Evolutionary conservation across 2,797 vertebrate species (phyloP).

Genomic region (Malacoraja senta): DNA sequence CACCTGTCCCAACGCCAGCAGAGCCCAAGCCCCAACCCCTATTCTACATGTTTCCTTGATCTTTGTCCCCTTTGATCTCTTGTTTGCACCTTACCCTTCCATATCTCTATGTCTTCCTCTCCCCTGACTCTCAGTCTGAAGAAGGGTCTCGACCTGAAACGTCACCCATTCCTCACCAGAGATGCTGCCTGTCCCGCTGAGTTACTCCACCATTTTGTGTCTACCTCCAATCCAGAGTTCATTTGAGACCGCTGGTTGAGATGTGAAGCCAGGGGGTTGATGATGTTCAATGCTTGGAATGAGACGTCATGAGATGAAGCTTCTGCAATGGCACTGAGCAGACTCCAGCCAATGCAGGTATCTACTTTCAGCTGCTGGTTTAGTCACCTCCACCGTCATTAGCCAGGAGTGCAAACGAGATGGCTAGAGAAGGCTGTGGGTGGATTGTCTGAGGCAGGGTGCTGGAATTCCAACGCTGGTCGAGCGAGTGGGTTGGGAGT

Average conservation of each 20-base stretch:
- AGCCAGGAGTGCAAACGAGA: background rate
- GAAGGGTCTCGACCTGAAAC: too few species aligned
- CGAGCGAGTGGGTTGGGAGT: background rate
- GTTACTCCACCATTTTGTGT: too few species aligned
- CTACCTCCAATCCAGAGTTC: background rate
- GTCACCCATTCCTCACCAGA: too few species aligned
- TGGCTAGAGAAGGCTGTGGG: background rate
- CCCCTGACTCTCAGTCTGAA: too few species aligned
- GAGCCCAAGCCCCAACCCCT: too few species aligned
- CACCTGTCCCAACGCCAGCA: too few species aligned
- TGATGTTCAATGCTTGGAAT: background rate
- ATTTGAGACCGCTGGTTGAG: background rate
- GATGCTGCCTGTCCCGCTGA: too few species aligned
- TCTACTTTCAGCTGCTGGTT: background rate
- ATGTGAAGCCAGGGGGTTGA: background rate
- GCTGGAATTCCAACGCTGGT: background rate
- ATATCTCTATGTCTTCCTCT: too few species aligned
- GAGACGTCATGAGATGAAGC: background rate
- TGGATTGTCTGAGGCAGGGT: background rate
- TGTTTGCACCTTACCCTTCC: too few species aligned
- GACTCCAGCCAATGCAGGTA: background rate
- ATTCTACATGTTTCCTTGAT: too few species aligned
- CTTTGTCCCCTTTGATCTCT: too few species aligned
- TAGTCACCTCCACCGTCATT: background rate
- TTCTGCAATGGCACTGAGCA: background rate